Base-by-base conservation (phyloP, 2,113 vertebrate genomes). In the Cyrtonyx montezumae region DNA sequence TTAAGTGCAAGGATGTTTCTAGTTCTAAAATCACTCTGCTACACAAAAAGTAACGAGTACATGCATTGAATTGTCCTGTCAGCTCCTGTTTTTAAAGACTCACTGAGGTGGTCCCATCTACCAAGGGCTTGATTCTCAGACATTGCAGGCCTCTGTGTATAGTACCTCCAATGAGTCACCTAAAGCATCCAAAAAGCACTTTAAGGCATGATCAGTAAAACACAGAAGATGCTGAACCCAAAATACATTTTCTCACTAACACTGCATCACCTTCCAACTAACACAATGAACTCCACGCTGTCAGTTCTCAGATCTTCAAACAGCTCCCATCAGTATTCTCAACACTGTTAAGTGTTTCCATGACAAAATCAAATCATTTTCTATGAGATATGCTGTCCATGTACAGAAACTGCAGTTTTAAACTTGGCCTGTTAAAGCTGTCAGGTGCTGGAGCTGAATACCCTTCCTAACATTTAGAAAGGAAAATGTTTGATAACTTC, bases 221-320 rank as follows among this genome's bases (percentile, higher is more conserved):
- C 62, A 84, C 21, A 79, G 62, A 90, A 90, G 88, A 85, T 36
- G 51, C 49, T 15, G 61, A 95, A 84, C 37, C 36, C 34, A 61
- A 96, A 95, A 91, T 90, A 94, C 30, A 58, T 83, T 94, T 94
- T 93, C 79, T 92, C 91, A 68, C 87, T 70, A 80, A 71, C 7
- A 4, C 71, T 70, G 76, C 61, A 75, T 58, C 65, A 48, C 81
- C 69, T 84, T 79, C 71, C 85, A 95, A 94, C 92, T 95, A 96
- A 91, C 0, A 6, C 82, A 78, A 83, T 85, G 93, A 95, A 93
- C 81, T 66, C 90, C 22, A 25, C 0, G 4, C 68, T 87, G 71
- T 67, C 79, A 85, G 49, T 77, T 91, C 92, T 95, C 81, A 45
- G 76, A 67, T 91, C 79, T 42, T 79, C 82, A 84, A 88, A 46